Conservation (phyloP, 1,140 invertebrate species). For the Harlomillsia oculata region DNA sequence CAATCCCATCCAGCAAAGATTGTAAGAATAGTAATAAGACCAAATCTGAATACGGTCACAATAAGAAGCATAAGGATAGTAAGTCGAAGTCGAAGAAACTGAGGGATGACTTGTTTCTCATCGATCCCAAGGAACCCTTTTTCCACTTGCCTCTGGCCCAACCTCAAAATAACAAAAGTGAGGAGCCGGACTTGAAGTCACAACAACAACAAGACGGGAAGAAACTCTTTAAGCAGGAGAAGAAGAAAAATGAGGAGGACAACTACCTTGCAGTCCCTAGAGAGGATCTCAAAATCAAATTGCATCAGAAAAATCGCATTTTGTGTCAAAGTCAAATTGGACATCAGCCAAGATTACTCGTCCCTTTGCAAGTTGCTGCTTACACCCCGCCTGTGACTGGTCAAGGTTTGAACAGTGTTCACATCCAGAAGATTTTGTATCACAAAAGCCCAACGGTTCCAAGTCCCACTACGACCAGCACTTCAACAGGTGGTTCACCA, state of each 20-base stretch:
- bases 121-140: too few relatives aligned
- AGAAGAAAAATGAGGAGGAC: neutral
- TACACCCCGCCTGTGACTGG: conserved; percentile 9
- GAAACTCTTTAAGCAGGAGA: too few relatives aligned
- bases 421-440: conserved; percentile 25
- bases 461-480: neutral
- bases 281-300: conserved; percentile 2
- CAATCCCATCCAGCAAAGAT: too few relatives aligned
- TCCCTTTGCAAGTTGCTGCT: neutral
- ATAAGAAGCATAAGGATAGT: neutral
- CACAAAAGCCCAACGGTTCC: neutral
- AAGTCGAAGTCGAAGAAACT: neutral
- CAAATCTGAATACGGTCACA: neutral
- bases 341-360: neutral
- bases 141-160: too few relatives aligned
- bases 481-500: neutral
- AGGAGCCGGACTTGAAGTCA: too few relatives aligned
- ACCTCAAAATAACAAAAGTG: too few relatives aligned
- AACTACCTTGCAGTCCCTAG: neutral
- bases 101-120: neutral
- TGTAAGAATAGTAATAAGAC: too few relatives aligned
- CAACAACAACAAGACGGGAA: too few relatives aligned
- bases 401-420: conserved; percentile 14
- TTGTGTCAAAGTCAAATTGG: neutral
- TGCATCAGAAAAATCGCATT: neutral